Base-by-base conservation (phyloP, 2,888 invertebrate species). In the Acronicta psi region DNA sequence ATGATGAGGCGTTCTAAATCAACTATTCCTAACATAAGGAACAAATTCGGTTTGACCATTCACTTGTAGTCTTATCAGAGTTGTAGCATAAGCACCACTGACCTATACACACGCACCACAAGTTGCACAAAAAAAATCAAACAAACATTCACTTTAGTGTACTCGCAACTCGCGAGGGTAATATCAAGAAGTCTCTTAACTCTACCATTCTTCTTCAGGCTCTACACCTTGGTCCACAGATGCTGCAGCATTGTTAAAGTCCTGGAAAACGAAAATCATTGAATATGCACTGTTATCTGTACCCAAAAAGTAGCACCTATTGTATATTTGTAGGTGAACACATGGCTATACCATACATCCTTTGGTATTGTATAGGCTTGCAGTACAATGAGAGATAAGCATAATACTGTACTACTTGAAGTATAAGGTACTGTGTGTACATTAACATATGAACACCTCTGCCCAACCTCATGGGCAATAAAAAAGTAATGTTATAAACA, bases 181-280 rank as follows among this genome's bases (percentile, higher is more conserved):
- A 72, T 79, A 74, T 84, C 76, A 84, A 82, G 76, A 76, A 74
- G 82, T 82, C 77, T 66, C 57, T 67, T 58, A 73, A 34, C 41
- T 79, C 79, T 94, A 95, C 95, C 95, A 96, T 23, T 91, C 91
- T 69, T 95, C 95, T 8, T 95, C 95, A 0, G 93, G 94, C 71
- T 95, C 95, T 37, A 89, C 84, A 13, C 90, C 91, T 56, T 84
- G 86, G 6, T 82, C 84, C 0, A 63, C 84, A 4, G 73, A 80
- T 0, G 81, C 68, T 9, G 88, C 69, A 2, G 86, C 85, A 49
- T 82, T 85, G 61, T 88, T 89, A 79, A 93, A 92, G 60, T 85
- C 88, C 93, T 92, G 86, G 13, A 87, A 84, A 42, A n/a, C 8
- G 2, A 56, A 10, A 17, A 2, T 6, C 2, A 41, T 10, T 3